Evolutionary conservation across 2,888 invertebrate genomes (phyloP).

Genomic region (Thymelicus lineola): DNA sequence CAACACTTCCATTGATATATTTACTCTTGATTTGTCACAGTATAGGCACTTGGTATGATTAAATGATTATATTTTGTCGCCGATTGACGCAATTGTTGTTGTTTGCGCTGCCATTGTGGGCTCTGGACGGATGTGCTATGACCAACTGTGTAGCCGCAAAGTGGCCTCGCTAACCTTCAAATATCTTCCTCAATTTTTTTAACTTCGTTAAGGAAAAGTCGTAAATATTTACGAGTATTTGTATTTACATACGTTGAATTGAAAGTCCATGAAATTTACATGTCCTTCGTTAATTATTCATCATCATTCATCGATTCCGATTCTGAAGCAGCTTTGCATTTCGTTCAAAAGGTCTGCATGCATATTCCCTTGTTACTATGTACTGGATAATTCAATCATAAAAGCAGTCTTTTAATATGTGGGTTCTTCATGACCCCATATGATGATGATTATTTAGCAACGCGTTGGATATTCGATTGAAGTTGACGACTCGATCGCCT

Average conservation of each 20-base stretch:
- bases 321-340: neutral
- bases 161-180: constrained; percentile 35
- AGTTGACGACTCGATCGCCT: no score
- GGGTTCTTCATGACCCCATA: no score
- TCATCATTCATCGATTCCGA: neutral
- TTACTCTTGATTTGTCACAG: constrained; percentile 23
- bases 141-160: constrained; percentile 38
- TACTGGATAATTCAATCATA: neutral
- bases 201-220: constrained; percentile 5
- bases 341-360: neutral
- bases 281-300: neutral
- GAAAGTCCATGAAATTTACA: neutral
- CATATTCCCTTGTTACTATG: neutral
- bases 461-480: no score
- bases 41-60: constrained; percentile 20
- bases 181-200: constrained; percentile 20
- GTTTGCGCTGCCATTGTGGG: constrained; percentile 43
- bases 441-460: no score
- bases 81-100: constrained; percentile 42
- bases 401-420: no score
- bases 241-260: neutral
- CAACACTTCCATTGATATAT: constrained; percentile 16
- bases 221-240: neutral
- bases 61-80: constrained; percentile 35
- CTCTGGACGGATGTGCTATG: constrained; percentile 25